Conservation (phyloP, 2,888 invertebrate species). For the Deilephila elpenor region DNA sequence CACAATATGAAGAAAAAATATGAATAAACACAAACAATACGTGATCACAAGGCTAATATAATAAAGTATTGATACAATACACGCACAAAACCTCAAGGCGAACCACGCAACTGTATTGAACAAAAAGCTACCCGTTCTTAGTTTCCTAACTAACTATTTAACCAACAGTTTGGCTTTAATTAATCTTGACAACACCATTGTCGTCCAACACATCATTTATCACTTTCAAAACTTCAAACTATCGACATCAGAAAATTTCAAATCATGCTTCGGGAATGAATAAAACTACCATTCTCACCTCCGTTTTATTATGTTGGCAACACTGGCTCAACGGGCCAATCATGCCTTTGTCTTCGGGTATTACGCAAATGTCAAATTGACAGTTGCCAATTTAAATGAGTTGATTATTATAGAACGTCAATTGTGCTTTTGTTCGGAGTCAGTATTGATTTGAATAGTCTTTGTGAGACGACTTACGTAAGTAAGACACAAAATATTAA, state of each 20-base stretch:
- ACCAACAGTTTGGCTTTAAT: conserved; percentile 77
- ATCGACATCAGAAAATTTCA: conserved; percentile 65
- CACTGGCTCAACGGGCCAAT: conserved; percentile 48
- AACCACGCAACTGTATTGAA: conserved; percentile 41
- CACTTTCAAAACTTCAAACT: conserved; percentile 67
- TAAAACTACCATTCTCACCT: conserved; percentile 48
- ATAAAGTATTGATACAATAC: conserved; percentile 33
- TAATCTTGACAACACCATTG: conserved; percentile 80
- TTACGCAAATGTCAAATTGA: conserved; percentile 52
- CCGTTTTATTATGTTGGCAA: conserved; percentile 57
- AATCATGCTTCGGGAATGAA: conserved; percentile 57
- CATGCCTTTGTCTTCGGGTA: conserved; percentile 54
- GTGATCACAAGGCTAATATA: conserved; percentile 29
- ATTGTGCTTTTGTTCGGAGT: conserved; percentile 18
- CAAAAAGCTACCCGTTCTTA: conserved; percentile 69
- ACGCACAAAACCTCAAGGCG: conserved; percentile 32
- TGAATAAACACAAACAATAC: conserved; percentile 32
- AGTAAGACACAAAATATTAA: background rate
- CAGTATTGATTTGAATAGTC: background rate
- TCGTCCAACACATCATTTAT: conserved; percentile 76
- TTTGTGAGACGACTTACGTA: background rate
- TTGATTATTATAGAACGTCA: conserved; percentile 36
- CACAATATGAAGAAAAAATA: conserved; percentile 31
- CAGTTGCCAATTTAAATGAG: conserved; percentile 44
- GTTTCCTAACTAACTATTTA: conserved; percentile 80